These are phyloP conservation scores for Drosophila subquinaria DNA, from an alignment of 2,888 invertebrate genomes.

Conservation along the genomic window DNA sequence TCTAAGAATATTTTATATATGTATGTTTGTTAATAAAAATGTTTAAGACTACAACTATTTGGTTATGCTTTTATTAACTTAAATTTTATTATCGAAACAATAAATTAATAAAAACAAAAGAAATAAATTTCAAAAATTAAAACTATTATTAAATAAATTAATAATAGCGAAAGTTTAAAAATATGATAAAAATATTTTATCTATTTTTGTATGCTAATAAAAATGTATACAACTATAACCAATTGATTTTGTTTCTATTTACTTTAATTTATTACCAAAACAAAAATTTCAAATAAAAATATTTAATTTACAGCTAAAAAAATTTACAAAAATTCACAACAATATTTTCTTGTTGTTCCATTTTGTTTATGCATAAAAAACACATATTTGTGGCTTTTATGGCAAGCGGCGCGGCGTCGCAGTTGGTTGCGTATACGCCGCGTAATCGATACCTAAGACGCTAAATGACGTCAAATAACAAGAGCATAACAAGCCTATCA, in stretches of 20 bases:
- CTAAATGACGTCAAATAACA: slow-evolving; percentile 42
- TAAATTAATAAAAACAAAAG: background rate
- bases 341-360: background rate
- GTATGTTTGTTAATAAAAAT: slow-evolving; percentile 20
- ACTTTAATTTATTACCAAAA: background rate
- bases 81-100: background rate
- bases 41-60: slow-evolving; percentile 1
- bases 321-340: too few species aligned
- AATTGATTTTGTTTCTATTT: background rate
- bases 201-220: background rate
- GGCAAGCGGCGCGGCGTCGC: slow-evolving; percentile 1
- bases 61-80: background rate
- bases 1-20: too few species aligned
- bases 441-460: slow-evolving; percentile 43
- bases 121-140: too few species aligned
- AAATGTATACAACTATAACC: background rate
- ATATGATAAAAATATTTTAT: background rate
- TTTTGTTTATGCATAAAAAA: background rate
- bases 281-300: too few species aligned
- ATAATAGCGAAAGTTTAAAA: background rate
- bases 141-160: too few species aligned
- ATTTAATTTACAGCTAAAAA: too few species aligned
- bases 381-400: slow-evolving; percentile 6
- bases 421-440: slow-evolving; percentile 47
- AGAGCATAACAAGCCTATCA: slow-evolving; percentile 13